These are phyloP conservation scores for Hartigia nigra DNA, from an alignment of 2,888 invertebrate genomes.

Conservation along the genomic window DNA sequence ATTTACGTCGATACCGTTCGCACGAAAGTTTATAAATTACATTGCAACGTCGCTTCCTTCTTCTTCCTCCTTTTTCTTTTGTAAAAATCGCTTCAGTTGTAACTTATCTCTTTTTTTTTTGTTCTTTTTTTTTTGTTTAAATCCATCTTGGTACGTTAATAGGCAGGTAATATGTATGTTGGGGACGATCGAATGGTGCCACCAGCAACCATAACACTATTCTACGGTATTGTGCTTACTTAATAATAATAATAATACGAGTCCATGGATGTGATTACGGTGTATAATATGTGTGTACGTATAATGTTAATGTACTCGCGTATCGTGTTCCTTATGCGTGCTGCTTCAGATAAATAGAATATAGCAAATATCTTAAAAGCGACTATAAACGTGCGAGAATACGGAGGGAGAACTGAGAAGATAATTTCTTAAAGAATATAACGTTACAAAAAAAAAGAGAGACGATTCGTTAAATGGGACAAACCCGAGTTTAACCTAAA, in stretches of 20 bases:
- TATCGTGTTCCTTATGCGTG: neutral
- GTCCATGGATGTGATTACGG: neutral
- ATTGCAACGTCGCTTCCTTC: neutral
- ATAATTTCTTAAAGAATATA: neutral
- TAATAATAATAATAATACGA: constrained; percentile 5
- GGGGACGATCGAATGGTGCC: constrained; percentile 48
- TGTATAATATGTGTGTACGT: neutral
- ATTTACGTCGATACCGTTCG: neutral
- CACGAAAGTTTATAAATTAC: neutral
- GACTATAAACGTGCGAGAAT: neutral
- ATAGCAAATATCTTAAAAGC: neutral
- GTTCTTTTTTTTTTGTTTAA: constrained; percentile 26
- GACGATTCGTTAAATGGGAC: neutral
- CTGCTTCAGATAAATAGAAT: neutral
- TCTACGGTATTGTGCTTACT: constrained; percentile 47
- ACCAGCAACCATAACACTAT: constrained; percentile 50
- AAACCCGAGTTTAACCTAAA: neutral
- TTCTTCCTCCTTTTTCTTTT: constrained; percentile 21
- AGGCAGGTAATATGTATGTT: constrained; percentile 51
- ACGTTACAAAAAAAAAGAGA: neutral
- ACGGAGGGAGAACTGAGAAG: neutral
- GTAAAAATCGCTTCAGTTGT: constrained; percentile 32
- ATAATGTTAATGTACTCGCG: neutral
- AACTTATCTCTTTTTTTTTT: constrained; percentile 29
- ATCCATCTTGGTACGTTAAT: constrained; percentile 17